phyloP scores from a whole-genome alignment of 2,113 vertebrate species.

The Rhabdornis inornatus region DNA sequence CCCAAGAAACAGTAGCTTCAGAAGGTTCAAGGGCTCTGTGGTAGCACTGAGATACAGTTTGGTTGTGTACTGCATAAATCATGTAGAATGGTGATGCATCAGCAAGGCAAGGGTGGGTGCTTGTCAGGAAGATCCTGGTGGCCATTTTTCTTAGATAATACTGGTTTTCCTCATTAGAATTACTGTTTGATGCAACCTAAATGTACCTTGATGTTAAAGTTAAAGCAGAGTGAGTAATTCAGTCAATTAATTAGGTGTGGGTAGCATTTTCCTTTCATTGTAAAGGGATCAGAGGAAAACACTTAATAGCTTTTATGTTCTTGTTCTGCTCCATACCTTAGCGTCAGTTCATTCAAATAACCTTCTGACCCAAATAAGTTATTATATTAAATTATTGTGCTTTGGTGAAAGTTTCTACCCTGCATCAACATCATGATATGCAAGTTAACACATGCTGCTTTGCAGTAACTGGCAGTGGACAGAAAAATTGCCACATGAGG shows the following conservation, averaged over 20 bases:
- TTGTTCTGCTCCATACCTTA: not conserved
- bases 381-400: not conserved
- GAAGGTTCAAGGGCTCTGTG: not conserved
- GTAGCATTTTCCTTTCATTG: not conserved
- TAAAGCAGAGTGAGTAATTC: not conserved
- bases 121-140: not conserved
- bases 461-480: not conserved
- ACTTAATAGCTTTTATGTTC: not conserved
- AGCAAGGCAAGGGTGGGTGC: not conserved
- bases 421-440: not conserved
- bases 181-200: not conserved
- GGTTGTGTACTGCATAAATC: not conserved
- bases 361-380: not conserved
- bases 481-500: not conserved
- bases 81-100: rapidly evolving
- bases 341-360: not conserved
- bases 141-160: not conserved
- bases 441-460: not conserved
- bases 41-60: not conserved
- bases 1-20: not conserved
- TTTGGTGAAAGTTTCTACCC: not conserved
- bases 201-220: not conserved
- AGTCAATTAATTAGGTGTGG: not conserved
- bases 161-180: not conserved
- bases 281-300: not conserved